Percentiles rank a stretch among this genome's conserved stretches.
Conservation (phyloP, 2,113 vertebrate species). For the Campylomormyrus tamandua region DNA sequence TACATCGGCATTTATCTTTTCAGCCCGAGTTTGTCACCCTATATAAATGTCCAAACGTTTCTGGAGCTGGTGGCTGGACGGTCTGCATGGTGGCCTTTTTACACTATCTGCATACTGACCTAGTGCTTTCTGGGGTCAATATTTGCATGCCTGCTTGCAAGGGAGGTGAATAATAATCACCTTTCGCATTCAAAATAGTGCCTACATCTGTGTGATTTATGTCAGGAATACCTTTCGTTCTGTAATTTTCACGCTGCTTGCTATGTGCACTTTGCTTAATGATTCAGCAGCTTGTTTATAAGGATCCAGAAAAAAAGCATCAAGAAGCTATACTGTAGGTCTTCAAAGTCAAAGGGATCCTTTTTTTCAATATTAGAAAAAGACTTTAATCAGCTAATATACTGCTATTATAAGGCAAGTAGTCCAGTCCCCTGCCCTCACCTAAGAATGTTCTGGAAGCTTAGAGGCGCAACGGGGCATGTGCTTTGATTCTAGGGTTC, state of each 20-base stretch:
- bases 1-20: not conserved
- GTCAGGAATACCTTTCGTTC: not conserved
- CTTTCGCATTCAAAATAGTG: not conserved
- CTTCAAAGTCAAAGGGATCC: not conserved
- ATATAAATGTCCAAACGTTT: not conserved
- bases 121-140: not conserved
- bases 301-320: not conserved
- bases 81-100: not conserved
- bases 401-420: not conserved
- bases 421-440: not conserved
- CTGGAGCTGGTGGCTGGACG: not conserved
- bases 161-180: not conserved
- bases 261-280: not conserved
- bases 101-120: not conserved
- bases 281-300: not conserved
- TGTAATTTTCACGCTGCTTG: not conserved
- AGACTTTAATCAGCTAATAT: not conserved
- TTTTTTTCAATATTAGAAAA: not conserved
- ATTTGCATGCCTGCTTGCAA: not conserved
- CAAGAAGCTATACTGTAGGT: not conserved
- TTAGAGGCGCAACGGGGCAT: not conserved
- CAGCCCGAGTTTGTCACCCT: not conserved
- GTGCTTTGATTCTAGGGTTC: not conserved
- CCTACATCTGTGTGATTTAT: not conserved
- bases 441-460: not conserved